These are phyloP conservation scores for Sericinus montela DNA, from an alignment of 2,888 invertebrate species.

Conservation along the genomic window DNA sequence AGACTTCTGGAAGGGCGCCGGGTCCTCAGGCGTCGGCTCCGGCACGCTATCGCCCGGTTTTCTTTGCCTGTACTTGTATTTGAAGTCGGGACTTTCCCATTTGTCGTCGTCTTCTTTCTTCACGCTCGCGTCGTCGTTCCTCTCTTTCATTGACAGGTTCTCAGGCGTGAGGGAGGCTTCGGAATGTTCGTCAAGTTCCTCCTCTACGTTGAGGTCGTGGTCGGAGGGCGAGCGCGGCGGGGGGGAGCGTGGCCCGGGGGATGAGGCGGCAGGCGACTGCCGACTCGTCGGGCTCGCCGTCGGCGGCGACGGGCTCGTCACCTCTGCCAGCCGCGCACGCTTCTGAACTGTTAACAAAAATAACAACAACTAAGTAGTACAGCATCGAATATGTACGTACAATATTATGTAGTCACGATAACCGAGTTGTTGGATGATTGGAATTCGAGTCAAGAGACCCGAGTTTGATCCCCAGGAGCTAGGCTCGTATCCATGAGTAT, in stretches of 20 bases:
- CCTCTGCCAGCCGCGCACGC: slow-evolving; percentile 69
- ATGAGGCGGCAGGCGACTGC: slow-evolving; percentile 53
- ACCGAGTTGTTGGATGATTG: too few species aligned
- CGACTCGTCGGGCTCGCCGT: slow-evolving; percentile 43
- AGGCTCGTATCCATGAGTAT: too few species aligned
- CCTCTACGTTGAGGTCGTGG: slow-evolving; percentile 78
- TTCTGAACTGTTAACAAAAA: slow-evolving; percentile 67
- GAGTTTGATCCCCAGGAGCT: too few species aligned
- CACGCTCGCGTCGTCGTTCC: slow-evolving; percentile 66
- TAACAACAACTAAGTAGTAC: background rate
- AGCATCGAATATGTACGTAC: background rate
- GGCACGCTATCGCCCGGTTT: slow-evolving; percentile 30
- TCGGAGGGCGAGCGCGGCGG: slow-evolving; percentile 71
- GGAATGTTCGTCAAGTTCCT: slow-evolving; percentile 72
- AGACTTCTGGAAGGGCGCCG: slow-evolving; percentile 76
- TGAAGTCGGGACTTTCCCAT: slow-evolving; percentile 63
- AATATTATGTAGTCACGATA: too few species aligned
- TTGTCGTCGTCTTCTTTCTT: slow-evolving; percentile 73
- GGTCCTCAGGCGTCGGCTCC: slow-evolving; percentile 42
- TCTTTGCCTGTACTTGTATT: slow-evolving; percentile 64
- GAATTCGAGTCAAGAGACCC: too few species aligned
- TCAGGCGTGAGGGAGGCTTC: slow-evolving; percentile 84
- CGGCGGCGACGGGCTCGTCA: slow-evolving; percentile 66
- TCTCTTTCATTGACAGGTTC: slow-evolving; percentile 88
- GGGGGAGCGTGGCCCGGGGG: slow-evolving; percentile 52